Percentiles rank a stretch among this genome's conserved stretches.
These are phyloP conservation scores for Larimichthys crocea DNA, from an alignment of 2,113 vertebrate genomes.

Conservation along the genomic window DNA sequence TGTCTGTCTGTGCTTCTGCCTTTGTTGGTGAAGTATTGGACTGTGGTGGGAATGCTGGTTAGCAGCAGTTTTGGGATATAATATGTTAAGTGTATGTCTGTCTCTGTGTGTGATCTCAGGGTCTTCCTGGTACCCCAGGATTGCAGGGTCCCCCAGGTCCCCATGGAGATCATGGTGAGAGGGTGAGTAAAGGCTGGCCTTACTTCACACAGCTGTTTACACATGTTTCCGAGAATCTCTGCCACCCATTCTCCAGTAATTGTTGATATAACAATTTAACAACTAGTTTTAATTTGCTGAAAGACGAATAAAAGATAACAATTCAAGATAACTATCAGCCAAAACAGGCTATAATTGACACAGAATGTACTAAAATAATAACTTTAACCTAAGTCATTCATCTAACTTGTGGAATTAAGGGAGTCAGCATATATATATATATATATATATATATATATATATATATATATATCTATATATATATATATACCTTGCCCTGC, in stretches of 20 bases:
- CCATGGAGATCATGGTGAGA: slow-evolving; percentile 92
- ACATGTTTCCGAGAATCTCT: slow-evolving; percentile 34
- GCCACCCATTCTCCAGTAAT: neutral
- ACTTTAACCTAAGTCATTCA: slow-evolving; percentile 16
- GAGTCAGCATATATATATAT: slow-evolving; percentile 1
- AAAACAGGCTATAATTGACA: neutral
- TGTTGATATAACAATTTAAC: neutral
- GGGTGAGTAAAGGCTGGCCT: slow-evolving; percentile 86
- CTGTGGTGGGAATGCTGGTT: slow-evolving; percentile 68
- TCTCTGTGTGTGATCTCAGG: slow-evolving; percentile 82
- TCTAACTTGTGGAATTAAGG: slow-evolving; percentile 9
- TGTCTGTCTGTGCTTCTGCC: slow-evolving; percentile 64
- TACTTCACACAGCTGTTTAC: slow-evolving; percentile 28
- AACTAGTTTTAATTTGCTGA: neutral
- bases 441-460: neutral
- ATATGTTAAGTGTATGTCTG: slow-evolving; percentile 52
- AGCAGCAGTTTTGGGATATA: slow-evolving; percentile 56
- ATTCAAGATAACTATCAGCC: neutral
- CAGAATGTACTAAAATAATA: slow-evolving; percentile 11
- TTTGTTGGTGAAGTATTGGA: slow-evolving; percentile 52
- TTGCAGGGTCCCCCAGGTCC: slow-evolving; percentile 91
- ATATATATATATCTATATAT: neutral
- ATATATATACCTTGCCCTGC: neutral
- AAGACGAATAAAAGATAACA: slow-evolving; percentile 1
- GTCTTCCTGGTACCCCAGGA: slow-evolving; percentile 92